Evolutionary conservation across 2,113 vertebrate species (phyloP).

Genomic region (Recurvirostra avosetta): DNA sequence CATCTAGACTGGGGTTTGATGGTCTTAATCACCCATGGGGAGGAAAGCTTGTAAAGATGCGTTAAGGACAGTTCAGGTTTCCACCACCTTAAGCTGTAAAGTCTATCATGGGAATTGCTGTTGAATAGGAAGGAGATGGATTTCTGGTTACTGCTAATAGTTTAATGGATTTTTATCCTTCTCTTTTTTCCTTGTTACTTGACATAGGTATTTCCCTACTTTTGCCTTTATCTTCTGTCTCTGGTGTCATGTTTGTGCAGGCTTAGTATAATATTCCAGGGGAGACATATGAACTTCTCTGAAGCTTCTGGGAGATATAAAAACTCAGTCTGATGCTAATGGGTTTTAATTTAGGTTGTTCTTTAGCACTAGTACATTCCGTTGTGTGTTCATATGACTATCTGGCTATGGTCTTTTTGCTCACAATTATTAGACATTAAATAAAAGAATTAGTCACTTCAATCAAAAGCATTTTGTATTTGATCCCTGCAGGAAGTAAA

Average conservation of each 20-base stretch:
- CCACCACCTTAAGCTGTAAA: background rate
- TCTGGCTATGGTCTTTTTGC: background rate
- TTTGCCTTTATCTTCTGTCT: background rate
- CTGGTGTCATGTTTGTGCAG: background rate
- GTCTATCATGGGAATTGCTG: background rate
- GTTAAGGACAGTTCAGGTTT: background rate
- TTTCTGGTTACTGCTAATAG: background rate
- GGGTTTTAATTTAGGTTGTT: background rate
- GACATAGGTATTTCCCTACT: background rate
- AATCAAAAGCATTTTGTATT: background rate
- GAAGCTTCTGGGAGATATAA: background rate
- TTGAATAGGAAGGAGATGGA: background rate
- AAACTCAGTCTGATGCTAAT: background rate
- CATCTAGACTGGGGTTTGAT: background rate
- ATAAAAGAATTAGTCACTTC: background rate
- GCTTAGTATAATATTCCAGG: background rate
- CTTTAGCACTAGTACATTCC: background rate
- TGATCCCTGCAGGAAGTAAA: background rate
- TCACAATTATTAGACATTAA: background rate
- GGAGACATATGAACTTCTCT: background rate
- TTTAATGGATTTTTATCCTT: background rate
- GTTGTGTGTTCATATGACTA: background rate
- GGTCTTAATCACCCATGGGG: background rate
- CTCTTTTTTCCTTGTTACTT: background rate
- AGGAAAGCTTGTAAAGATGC: background rate